Conservation (phyloP, 2,888 invertebrate genomes). For the Thereva unica region DNA sequence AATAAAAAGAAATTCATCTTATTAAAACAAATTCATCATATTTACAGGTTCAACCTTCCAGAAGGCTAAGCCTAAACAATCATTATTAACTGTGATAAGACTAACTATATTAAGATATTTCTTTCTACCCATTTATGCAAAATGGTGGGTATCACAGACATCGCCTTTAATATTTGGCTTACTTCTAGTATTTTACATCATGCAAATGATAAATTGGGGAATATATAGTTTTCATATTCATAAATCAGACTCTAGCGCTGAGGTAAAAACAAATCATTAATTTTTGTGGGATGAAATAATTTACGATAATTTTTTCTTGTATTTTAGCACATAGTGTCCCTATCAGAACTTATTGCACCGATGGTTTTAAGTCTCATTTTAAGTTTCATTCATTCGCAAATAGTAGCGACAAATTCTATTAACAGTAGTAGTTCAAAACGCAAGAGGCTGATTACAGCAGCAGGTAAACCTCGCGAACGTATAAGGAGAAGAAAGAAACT, state of each 20-base stretch:
- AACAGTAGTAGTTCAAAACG: constrained; percentile 49
- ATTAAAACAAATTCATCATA: not conserved
- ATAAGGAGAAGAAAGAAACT: constrained; percentile 53
- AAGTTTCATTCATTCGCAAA: constrained; percentile 79
- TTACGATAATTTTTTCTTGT: constrained; percentile 31
- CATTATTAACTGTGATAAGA: constrained; percentile 81
- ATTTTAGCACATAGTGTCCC: constrained; percentile 62
- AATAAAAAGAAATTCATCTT: not conserved
- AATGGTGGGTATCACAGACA: constrained; percentile 92
- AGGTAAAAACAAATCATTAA: constrained; percentile 40
- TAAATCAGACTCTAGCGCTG: constrained; percentile 45
- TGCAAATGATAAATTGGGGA: constrained; percentile 65
- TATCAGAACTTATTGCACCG: constrained; percentile 74
- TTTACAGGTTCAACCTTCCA: constrained; percentile 87
- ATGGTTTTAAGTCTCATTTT: constrained; percentile 72
- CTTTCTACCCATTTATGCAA: constrained; percentile 80
- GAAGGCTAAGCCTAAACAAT: constrained; percentile 93
- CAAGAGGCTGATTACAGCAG: constrained; percentile 51
- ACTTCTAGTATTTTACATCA: constrained; percentile 75
- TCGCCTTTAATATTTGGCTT: constrained; percentile 74
- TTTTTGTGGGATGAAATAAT: not conserved
- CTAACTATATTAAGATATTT: constrained; percentile 80
- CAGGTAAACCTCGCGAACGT: constrained; percentile 49
- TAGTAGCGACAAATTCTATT: constrained; percentile 69
- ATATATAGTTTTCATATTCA: constrained; percentile 56